These are phyloP conservation scores for Anabacerthia variegaticeps DNA, from an alignment of 2,797 vertebrate genomes.

Conservation along the genomic window DNA sequence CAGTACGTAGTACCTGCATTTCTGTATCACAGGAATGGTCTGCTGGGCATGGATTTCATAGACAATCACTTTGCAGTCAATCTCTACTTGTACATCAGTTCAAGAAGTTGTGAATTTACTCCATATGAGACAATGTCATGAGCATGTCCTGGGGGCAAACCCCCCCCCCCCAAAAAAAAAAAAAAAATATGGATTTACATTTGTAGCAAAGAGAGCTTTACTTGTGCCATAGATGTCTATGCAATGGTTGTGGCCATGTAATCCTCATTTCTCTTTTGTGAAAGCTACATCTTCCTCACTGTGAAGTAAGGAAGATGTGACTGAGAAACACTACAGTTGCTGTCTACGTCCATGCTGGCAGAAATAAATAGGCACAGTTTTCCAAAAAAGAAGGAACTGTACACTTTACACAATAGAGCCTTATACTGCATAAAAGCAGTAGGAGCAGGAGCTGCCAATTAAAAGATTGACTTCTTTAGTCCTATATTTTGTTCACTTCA, in stretches of 20 bases:
- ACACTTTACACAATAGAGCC: neutral
- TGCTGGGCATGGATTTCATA: neutral
- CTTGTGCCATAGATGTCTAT: neutral
- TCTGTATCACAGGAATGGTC: neutral
- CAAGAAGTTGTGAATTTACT: neutral
- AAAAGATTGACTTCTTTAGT: neutral
- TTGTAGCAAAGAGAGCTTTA: neutral
- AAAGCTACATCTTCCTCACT: neutral
- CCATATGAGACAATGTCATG: neutral
- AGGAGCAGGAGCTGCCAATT: neutral
- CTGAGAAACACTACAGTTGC: neutral
- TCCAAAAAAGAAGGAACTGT: neutral
- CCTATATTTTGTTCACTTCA: neutral
- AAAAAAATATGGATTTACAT: neutral
- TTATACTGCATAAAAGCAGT: neutral
- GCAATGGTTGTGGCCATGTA: neutral
- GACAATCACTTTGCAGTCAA: neutral
- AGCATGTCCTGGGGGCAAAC: neutral
- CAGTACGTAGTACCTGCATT: neutral
- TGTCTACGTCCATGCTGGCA: neutral
- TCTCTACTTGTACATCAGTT: neutral
- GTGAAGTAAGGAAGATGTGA: neutral
- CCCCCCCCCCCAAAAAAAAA: too few relatives aligned
- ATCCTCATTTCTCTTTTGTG: neutral
- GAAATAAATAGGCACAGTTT: neutral